Percentiles rank a stretch among this genome's conserved stretches.
Evolutionary conservation across 2,113 vertebrate species (phyloP).

Genomic region (Microtus oregoni): DNA sequence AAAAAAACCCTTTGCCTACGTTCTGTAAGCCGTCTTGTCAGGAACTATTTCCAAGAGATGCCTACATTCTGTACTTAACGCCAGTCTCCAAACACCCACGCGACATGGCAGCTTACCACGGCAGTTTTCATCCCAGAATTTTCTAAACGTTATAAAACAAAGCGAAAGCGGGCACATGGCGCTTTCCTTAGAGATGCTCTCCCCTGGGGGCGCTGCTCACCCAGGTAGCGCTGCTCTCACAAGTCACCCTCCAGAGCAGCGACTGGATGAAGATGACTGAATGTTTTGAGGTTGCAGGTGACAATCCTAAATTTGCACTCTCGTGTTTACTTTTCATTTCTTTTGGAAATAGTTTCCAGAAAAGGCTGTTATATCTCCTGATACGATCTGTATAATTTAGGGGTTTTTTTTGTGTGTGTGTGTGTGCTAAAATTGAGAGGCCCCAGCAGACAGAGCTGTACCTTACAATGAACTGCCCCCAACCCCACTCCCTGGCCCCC

Average conservation of each 20-base stretch:
- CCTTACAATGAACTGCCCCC: conserved; percentile 82
- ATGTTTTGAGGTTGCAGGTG: conserved; percentile 93
- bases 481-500: conserved; percentile 39
- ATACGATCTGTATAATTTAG: conserved; percentile 86
- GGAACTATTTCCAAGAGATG: conserved; percentile 85
- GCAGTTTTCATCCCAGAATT: conserved; percentile 78
- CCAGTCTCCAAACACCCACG: conserved; percentile 83
- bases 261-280: conserved; percentile 88
- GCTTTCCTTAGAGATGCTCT: conserved; percentile 82
- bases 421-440: conserved; percentile 84
- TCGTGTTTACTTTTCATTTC: conserved; percentile 88
- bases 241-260: conserved; percentile 84
- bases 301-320: conserved; percentile 95
- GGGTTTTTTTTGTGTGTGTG: conserved; percentile 67
- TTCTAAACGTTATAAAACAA: conserved; percentile 80
- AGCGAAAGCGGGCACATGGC: conserved; percentile 68
- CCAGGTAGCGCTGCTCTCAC: conserved; percentile 79
- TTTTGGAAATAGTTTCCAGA: conserved; percentile 86
- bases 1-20: conserved; percentile 74
- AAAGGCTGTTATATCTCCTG: conserved; percentile 85
- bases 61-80: conserved; percentile 82
- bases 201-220: conserved; percentile 52
- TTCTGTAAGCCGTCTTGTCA: conserved; percentile 83
- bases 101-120: conserved; percentile 84
- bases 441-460: conserved; percentile 87